Evolutionary conservation across 1,140 invertebrate genomes (phyloP), one percentile per base, ranked within the genome.

Genomic region (Bradysia coprophila): DNA sequence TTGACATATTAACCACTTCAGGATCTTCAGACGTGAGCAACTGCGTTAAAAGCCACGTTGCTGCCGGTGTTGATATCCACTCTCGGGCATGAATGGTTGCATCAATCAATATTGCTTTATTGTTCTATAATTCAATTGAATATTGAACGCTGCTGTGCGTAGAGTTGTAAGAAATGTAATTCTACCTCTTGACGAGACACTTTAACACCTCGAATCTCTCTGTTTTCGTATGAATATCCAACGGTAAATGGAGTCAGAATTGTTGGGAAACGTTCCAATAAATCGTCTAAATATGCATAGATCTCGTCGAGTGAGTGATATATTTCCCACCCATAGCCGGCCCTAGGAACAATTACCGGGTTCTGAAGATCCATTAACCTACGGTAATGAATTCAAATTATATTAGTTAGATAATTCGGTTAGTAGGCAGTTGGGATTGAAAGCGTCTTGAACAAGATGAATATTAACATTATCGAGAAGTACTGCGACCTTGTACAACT

Each of bases 61-160:
- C 72, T 1, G 76, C 76, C 0, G 81, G 77, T 1, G 77, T 69
- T 0, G 72, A 59, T 21, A 85, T 78, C 81, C 82, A 86, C 56
- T 85, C 81, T 20, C 82, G 65, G 18, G 79, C 81, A 52, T 86
- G 79, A 18, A 81, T 81, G 1, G 76, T 75, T 41, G 66, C 71
- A 55, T 77, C 75, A 1, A 77, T 51, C 18, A 76, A 67, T 1
- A 77, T 59, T 43, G 51, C 61, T 19, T 65, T 65, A n/a, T 65
- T 69, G 0, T 55, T 52, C 0, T 49, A 23, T 0, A 31, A 31
- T n/a, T n/a, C n/a, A n/a, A n/a, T n/a, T n/a, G n/a, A n/a, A n/a
- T n/a, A n/a, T n/a, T n/a, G n/a, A n/a, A n/a, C n/a, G n/a, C n/a
- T n/a, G n/a, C n/a, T n/a, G n/a, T n/a, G n/a, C n/a, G n/a, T n/a